These are phyloP conservation scores for Peribatodes rhomboidaria DNA, from an alignment of 2,888 invertebrate species.

Conservation along the genomic window DNA sequence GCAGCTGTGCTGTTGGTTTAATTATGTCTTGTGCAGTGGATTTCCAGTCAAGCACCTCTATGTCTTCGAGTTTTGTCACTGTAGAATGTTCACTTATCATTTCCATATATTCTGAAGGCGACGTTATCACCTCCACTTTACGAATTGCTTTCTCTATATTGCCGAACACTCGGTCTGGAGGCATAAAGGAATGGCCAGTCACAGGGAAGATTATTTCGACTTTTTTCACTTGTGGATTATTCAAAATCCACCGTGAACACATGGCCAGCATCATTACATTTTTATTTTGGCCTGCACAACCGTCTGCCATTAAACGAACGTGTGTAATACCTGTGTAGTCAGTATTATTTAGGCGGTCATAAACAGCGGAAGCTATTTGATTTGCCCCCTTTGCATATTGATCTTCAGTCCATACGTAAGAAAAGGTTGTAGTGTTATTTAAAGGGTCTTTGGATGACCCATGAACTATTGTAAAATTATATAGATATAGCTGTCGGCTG, in stretches of 20 bases:
- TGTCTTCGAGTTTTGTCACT: not conserved
- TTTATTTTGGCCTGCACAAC: not conserved
- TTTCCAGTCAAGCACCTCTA: conserved; percentile 2
- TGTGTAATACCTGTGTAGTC: not conserved
- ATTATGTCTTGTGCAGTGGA: not conserved
- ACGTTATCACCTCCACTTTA: not conserved
- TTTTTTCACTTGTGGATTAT: conserved; percentile 28
- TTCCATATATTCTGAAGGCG: not conserved
- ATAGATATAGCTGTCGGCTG: not conserved
- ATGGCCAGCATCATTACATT: not conserved
- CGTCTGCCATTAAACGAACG: not conserved
- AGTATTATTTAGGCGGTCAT: not conserved
- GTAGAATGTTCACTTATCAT: not conserved
- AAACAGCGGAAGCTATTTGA: conserved; percentile 7
- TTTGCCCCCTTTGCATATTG: not conserved
- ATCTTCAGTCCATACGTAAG: not conserved
- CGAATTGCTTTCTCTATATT: not conserved
- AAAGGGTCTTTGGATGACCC: not conserved
- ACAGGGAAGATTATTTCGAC: conserved; percentile 44
- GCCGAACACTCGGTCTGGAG: conserved; percentile 40
- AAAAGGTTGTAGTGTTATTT: not conserved
- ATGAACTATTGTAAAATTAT: not conserved
- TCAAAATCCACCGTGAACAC: conserved; percentile 30
- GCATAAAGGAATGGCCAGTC: conserved; percentile 44
- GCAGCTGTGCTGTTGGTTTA: not conserved